A percentile compares a stretch with the other conserved stretches of the same genome.
Conservation (phyloP, 53 echinoderm and acorn worm species). For the Apostichopus leukothele region DNA sequence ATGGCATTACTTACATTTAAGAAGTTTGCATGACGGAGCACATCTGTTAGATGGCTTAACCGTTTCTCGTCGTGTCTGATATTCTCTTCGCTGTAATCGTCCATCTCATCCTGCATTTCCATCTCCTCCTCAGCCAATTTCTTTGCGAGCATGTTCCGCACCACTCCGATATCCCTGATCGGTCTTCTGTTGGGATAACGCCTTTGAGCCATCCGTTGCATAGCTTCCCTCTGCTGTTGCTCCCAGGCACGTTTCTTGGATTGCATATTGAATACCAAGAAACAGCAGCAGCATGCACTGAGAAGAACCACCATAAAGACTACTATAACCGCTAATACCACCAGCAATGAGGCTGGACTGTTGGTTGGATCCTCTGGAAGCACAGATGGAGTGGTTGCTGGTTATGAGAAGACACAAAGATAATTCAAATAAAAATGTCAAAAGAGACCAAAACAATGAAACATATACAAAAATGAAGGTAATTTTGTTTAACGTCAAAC, state of each 20-base stretch:
- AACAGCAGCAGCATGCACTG: conserved; percentile 31
- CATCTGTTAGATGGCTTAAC: conserved; percentile 16
- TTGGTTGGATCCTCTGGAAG: neutral
- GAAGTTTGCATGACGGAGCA: conserved; percentile 46
- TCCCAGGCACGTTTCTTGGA: conserved; percentile 27
- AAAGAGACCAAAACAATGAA: too few relatives aligned
- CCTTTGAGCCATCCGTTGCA: neutral
- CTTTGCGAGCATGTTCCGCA: conserved; percentile 35
- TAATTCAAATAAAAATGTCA: too few relatives aligned
- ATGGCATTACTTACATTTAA: conserved; percentile 28
- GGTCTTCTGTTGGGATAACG: neutral
- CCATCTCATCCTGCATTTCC: neutral
- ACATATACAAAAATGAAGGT: too few relatives aligned
- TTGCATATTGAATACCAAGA: neutral
- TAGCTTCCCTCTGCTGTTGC: neutral
- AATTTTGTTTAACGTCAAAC: too few relatives aligned
- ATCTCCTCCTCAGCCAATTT: conserved; percentile 6
- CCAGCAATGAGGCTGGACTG: neutral
- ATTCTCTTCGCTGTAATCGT: conserved; percentile 36
- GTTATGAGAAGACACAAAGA: too few relatives aligned
- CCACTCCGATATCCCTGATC: neutral
- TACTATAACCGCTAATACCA: conserved; percentile 10
- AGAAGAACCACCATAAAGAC: neutral
- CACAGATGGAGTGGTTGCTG: neutral
- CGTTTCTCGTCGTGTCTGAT: conserved; percentile 28